A percentile compares a stretch with the other conserved stretches of the same genome.
Evolutionary conservation across 2,113 vertebrate species (phyloP).

Genomic region (Colistium nudipinnis): DNA sequence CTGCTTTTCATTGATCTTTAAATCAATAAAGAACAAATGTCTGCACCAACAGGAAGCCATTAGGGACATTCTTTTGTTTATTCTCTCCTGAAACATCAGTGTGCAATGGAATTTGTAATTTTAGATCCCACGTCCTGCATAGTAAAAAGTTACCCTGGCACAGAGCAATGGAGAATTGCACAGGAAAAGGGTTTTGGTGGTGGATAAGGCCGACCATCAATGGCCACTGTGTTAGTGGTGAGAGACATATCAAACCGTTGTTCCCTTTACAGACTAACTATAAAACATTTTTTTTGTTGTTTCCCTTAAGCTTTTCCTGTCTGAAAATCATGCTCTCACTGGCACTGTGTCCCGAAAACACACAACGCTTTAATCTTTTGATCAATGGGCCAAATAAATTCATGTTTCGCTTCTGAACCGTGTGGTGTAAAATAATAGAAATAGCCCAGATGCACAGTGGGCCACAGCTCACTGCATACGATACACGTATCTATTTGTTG

Average conservation of each 20-base stretch:
- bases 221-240: constrained; percentile 53
- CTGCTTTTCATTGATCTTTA: constrained; percentile 18
- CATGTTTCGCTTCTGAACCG: constrained; percentile 32
- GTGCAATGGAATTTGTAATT: constrained; percentile 43
- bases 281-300: constrained; percentile 57
- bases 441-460: constrained; percentile 17
- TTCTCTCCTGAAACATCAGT: constrained; percentile 36
- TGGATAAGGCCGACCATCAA: constrained; percentile 62
- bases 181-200: constrained; percentile 67
- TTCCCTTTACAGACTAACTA: constrained; percentile 49
- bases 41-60: constrained; percentile 14
- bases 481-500: constrained; percentile 16
- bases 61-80: constrained; percentile 3
- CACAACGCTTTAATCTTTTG: constrained; percentile 58
- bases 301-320: constrained; percentile 62
- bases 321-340: constrained; percentile 23
- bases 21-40: constrained; percentile 24
- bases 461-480: constrained; percentile 29
- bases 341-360: constrained; percentile 53
- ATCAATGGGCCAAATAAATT: constrained; percentile 66
- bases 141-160: constrained; percentile 40
- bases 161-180: constrained; percentile 35
- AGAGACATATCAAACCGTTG: constrained; percentile 60
- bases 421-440: constrained; percentile 64
- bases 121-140: constrained; percentile 32